These are phyloP conservation scores for Drosophila quadrilineata DNA, from an alignment of 1,140 invertebrate species.

Conservation along the genomic window DNA sequence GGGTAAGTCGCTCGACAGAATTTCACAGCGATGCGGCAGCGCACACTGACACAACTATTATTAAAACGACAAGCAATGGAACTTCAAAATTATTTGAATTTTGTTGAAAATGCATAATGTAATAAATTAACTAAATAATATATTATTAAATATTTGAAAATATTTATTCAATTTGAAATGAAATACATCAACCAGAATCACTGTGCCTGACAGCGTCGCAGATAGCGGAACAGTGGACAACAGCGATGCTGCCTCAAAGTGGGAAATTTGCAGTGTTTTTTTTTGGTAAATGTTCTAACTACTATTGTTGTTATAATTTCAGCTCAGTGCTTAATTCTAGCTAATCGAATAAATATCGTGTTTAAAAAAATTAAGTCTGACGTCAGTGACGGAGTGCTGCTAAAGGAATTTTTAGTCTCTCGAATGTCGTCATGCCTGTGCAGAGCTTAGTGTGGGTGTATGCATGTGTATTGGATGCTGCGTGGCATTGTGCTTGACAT, in stretches of 20 bases:
- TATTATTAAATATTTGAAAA: neutral
- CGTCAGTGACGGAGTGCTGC: constrained; percentile 40
- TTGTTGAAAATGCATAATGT: too few relatives aligned
- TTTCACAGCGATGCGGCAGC: constrained; percentile 42
- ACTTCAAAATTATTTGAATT: too few relatives aligned
- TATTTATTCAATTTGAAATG: neutral
- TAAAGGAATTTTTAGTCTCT: constrained; percentile 2
- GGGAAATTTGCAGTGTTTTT: constrained; percentile 57
- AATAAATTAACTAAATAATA: too few relatives aligned
- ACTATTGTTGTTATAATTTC: constrained; percentile 38
- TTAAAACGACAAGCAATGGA: too few relatives aligned
- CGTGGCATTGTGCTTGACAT: constrained; percentile 8
- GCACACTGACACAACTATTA: constrained; percentile 26
- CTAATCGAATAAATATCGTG: constrained; percentile 33
- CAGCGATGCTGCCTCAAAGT: constrained; percentile 25
- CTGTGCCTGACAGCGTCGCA: constrained; percentile 4
- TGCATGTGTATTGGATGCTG: constrained; percentile 39
- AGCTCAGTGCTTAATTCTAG: constrained; percentile 19
- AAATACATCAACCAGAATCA: neutral
- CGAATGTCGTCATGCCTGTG: constrained; percentile 34
- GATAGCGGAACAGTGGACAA: neutral
- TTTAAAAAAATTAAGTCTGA: constrained; percentile 33
- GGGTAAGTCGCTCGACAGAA: constrained; percentile 55
- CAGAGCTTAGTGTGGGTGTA: neutral
- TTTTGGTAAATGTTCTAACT: constrained; percentile 24